Conservation (phyloP, 2,888 invertebrate genomes). For the Chironomus riparius region DNA sequence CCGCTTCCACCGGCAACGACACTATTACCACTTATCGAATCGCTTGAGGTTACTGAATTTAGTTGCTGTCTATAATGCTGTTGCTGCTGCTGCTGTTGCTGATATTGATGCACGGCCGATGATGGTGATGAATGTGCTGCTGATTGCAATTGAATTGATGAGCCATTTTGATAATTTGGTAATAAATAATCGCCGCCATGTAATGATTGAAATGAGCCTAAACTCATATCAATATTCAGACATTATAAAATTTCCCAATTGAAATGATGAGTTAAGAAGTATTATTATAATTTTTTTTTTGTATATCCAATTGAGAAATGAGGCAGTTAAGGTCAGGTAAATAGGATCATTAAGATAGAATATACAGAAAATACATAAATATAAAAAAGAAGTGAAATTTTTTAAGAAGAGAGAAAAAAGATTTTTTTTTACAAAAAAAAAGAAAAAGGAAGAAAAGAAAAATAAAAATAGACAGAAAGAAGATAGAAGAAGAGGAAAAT, state of each 20-base stretch:
- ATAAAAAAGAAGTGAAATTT: background rate
- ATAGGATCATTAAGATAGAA: background rate
- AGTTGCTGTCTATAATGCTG: conserved; percentile 17
- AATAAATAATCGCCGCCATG: conserved; percentile 23
- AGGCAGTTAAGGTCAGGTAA: background rate
- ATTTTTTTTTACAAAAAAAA: background rate
- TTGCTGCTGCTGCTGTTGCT: conserved; percentile 9
- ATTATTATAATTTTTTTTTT: too few relatives aligned
- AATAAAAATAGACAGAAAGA: background rate
- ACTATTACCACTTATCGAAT: conserved; percentile 21
- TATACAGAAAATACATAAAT: background rate
- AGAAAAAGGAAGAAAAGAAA: background rate
- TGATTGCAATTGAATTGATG: background rate
- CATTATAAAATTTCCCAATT: too few relatives aligned
- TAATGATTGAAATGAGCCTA: conserved; percentile 26
- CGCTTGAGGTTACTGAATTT: conserved; percentile 27
- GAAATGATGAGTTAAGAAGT: background rate
- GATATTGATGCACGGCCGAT: conserved; percentile 2
- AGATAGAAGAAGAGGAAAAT: background rate
- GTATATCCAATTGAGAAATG: background rate
- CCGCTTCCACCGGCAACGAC: conserved; percentile 34
- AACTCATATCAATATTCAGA: background rate
- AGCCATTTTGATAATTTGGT: conserved; percentile 23
- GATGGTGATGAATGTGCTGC: conserved; percentile 20
- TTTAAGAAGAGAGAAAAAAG: background rate